These are phyloP conservation scores for Zaprionus gabonicus DNA, from an alignment of 1,140 invertebrate genomes.

Conservation along the genomic window DNA sequence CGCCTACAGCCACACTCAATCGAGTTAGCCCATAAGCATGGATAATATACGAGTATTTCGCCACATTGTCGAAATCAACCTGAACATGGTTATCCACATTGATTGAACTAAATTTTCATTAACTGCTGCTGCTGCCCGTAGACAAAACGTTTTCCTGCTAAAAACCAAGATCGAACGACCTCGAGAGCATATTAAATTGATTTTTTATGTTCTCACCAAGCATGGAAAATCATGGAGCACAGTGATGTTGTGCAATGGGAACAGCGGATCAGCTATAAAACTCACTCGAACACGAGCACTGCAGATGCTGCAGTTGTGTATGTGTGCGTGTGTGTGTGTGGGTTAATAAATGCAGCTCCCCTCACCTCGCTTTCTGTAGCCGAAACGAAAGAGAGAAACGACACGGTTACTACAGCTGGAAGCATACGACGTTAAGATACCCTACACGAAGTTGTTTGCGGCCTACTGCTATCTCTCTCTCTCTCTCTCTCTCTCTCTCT, in stretches of 20 bases:
- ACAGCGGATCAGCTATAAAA: slow-evolving; percentile 60
- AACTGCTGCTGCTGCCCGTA: slow-evolving; percentile 47
- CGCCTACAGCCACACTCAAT: slow-evolving; percentile 27
- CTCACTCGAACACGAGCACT: neutral
- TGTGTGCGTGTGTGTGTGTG: slow-evolving; percentile 38
- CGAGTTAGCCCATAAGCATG: neutral
- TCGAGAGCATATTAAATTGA: slow-evolving; percentile 74
- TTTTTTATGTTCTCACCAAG: slow-evolving; percentile 79
- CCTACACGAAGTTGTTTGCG: too few species aligned
- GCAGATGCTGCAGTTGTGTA: slow-evolving; percentile 3
- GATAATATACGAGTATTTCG: slow-evolving; percentile 28
- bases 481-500: too few species aligned
- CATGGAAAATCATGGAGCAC: slow-evolving; percentile 64
- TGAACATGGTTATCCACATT: slow-evolving; percentile 42
- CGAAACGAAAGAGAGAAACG: too few species aligned
- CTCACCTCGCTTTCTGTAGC: neutral
- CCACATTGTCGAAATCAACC: slow-evolving; percentile 22
- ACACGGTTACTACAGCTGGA: fast-evolving
- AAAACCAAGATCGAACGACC: slow-evolving; percentile 32
- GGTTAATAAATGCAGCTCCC: slow-evolving; percentile 76
- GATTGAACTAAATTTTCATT: slow-evolving; percentile 67
- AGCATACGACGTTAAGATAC: too few species aligned
- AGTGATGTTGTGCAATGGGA: slow-evolving; percentile 29
- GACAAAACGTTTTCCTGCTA: slow-evolving; percentile 72
- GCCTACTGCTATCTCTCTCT: too few species aligned